phyloP scores from a whole-genome alignment of 2,888 invertebrate genomes.

The Reticulitermes lucifugus region DNA sequence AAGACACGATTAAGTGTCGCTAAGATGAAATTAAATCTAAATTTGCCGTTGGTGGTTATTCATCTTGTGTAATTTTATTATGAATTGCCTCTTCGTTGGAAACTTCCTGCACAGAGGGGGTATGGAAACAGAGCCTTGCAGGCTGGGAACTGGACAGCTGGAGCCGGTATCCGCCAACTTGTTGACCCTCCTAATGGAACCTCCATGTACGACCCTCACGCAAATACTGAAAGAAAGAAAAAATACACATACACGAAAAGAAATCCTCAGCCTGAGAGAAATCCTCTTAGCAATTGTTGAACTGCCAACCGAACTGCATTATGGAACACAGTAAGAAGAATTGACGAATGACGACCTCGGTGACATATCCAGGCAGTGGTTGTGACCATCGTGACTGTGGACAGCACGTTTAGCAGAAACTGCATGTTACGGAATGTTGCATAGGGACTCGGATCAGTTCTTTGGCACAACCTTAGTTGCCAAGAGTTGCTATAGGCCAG shows the following conservation, averaged over 20 bases:
- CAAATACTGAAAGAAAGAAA: not conserved
- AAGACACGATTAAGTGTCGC: too few species aligned
- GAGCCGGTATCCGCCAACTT: conserved; percentile 3
- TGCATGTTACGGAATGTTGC: too few species aligned
- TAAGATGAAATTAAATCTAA: too few species aligned
- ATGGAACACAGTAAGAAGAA: not conserved
- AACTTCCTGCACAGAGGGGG: not conserved
- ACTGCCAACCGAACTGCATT: not conserved
- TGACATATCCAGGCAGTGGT: too few species aligned
- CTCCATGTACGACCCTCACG: conserved; percentile 35
- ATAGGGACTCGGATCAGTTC: too few species aligned
- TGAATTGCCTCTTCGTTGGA: not conserved
- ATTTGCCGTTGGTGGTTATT: not conserved
- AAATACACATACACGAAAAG: conserved; percentile 28
- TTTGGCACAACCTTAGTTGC: too few species aligned
- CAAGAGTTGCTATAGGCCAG: too few species aligned
- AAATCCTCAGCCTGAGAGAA: conserved; percentile 22
- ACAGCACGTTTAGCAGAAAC: too few species aligned
- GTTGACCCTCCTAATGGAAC: conserved; percentile 47
- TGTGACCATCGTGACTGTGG: too few species aligned
- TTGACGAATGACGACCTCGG: not conserved
- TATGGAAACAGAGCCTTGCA: not conserved
- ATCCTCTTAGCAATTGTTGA: conserved; percentile 25
- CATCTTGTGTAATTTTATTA: too few species aligned
- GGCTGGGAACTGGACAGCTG: conserved; percentile 18